Percentiles rank a stretch among this genome's conserved stretches.
phyloP scores from a whole-genome alignment of 2,797 vertebrate species.

The Poeciliopsis turneri region DNA sequence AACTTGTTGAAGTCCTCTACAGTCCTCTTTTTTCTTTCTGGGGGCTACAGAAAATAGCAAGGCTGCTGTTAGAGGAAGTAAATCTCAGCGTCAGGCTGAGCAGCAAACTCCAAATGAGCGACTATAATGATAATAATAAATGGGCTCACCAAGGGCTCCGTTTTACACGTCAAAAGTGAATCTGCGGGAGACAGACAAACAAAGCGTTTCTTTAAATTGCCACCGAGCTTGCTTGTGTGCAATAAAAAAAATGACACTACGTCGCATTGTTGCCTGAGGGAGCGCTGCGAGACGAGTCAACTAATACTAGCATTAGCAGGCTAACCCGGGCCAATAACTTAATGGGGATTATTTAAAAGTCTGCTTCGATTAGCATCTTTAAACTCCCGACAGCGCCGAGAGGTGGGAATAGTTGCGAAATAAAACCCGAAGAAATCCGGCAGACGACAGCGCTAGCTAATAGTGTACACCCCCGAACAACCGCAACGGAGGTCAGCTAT shows the following conservation, averaged over 20 bases:
- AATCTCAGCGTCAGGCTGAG: not conserved
- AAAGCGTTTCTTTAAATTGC: slow-evolving; percentile 1
- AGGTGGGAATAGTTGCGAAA: not conserved
- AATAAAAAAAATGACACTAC: not conserved
- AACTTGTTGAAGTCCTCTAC: slow-evolving; percentile 97
- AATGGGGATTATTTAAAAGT: slow-evolving; percentile 4
- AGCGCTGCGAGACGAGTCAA: slow-evolving; percentile 30
- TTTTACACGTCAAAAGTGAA: slow-evolving; percentile 86
- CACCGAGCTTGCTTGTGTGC: not conserved
- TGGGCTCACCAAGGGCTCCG: slow-evolving; percentile 83
- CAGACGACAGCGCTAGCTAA: not conserved
- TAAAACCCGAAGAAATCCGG: not conserved
- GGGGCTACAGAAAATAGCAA: slow-evolving; percentile 78
- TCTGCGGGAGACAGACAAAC: slow-evolving; percentile 60
- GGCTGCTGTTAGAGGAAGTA: slow-evolving; percentile 10
- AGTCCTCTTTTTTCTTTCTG: slow-evolving; percentile 90
- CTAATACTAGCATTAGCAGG: slow-evolving; percentile 44
- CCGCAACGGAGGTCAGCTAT: slow-evolving; percentile 49
- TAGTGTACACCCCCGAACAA: slow-evolving; percentile 3
- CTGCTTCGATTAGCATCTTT: not conserved
- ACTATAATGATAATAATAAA: not conserved
- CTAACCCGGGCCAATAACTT: slow-evolving; percentile 33
- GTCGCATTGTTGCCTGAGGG: not conserved
- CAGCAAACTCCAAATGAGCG: not conserved
- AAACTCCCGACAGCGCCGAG: not conserved